Conservation (phyloP, 2,797 vertebrate genomes). For the Pangasius sanitwongsei region DNA sequence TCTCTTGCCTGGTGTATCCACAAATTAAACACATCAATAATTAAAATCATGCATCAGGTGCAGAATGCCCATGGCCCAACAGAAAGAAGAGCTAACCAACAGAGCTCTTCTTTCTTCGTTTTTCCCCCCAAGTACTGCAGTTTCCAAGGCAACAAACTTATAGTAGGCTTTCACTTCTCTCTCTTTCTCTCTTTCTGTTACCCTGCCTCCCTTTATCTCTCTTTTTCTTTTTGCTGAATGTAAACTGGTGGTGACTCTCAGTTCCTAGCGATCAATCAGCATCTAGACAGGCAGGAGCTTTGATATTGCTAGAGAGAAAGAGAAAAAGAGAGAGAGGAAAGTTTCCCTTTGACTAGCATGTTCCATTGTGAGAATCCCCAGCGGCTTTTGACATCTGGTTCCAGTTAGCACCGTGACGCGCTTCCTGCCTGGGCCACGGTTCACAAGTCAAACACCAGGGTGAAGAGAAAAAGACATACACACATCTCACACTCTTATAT, state of each 20-base stretch:
- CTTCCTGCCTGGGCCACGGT: conserved; percentile 77
- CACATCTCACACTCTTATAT: conserved; percentile 46
- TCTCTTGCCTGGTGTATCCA: conserved; percentile 47
- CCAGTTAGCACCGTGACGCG: conserved; percentile 81
- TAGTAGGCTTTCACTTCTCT: conserved; percentile 47
- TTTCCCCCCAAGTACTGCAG: conserved; percentile 37
- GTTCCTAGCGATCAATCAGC: conserved; percentile 54
- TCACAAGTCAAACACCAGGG: conserved; percentile 69
- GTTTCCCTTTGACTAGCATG: conserved; percentile 67
- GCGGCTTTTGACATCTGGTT: conserved; percentile 82
- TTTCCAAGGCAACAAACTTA: conserved; percentile 61
- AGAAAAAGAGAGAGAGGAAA: conserved; percentile 48
- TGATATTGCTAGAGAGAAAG: conserved; percentile 49
- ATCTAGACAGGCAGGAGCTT: conserved; percentile 54
- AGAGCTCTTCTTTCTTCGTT: conserved; percentile 40
- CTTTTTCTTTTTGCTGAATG: conserved; percentile 45
- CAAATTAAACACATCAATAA: conserved; percentile 59
- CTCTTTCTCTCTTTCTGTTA: conserved; percentile 33
- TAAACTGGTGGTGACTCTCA: conserved; percentile 44
- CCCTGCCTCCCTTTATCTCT: conserved; percentile 44
- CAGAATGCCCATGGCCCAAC: conserved; percentile 45
- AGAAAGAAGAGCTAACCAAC: conserved; percentile 45
- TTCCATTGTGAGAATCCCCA: conserved; percentile 81
- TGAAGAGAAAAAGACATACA: conserved; percentile 47
- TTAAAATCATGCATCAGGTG: conserved; percentile 59